These are phyloP conservation scores for Hystrix brachyura DNA, from an alignment of 2,113 vertebrate genomes.

Conservation along the genomic window DNA sequence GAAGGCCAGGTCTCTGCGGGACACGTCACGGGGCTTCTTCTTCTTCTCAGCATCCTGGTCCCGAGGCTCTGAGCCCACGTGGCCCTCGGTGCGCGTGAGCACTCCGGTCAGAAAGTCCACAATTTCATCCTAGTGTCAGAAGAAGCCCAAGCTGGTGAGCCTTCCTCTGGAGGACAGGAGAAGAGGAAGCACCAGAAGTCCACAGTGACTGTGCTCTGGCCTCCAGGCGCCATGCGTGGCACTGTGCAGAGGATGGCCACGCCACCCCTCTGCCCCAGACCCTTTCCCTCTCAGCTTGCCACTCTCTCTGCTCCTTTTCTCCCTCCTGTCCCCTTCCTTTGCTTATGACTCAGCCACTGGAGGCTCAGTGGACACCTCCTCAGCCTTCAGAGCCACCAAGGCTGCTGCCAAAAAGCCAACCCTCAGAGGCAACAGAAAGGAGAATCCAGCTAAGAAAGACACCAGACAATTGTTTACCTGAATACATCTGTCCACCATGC, in stretches of 20 bases:
- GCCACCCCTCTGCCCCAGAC: not conserved
- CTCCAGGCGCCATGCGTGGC: not conserved
- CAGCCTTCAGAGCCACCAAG: not conserved
- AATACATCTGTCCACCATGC: constrained; percentile 99
- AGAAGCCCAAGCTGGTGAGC: not conserved
- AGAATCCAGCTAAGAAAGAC: not conserved
- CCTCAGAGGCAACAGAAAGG: not conserved
- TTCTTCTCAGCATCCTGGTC: constrained; percentile 97
- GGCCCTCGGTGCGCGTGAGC: constrained; percentile 92
- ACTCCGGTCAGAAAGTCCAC: constrained; percentile 97
- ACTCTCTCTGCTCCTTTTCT: not conserved
- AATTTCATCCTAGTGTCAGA: constrained; percentile 93
- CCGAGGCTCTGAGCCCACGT: constrained; percentile 92
- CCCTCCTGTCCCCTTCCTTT: not conserved
- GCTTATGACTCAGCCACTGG: not conserved
- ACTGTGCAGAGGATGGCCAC: accelerated
- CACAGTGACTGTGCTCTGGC: not conserved
- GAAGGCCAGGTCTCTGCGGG: constrained; percentile 94
- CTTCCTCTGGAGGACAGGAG: not conserved
- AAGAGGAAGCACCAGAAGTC: not conserved
- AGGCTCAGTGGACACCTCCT: not conserved
- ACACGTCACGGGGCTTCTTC: constrained; percentile 88
- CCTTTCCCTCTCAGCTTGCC: not conserved
- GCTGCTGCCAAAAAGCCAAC: not conserved
- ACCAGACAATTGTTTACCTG: constrained; percentile 89